A percentile compares a stretch with the other conserved stretches of the same genome.
Evolutionary conservation across 2,113 vertebrate genomes (phyloP).

Genomic region (Hyaena hyaena): DNA sequence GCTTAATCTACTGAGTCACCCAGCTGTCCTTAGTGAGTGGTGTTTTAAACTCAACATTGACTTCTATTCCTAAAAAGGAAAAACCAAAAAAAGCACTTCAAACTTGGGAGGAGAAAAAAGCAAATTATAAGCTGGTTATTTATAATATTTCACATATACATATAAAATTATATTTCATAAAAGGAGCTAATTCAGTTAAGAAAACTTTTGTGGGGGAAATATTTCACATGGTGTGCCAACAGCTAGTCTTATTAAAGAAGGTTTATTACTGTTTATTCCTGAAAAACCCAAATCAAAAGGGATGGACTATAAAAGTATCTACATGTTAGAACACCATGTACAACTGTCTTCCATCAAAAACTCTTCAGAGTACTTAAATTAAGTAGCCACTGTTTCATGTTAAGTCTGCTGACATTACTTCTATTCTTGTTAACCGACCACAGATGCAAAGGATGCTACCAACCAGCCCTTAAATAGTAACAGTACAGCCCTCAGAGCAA

Average conservation of each 20-base stretch:
- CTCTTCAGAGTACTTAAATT: neutral
- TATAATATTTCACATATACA: constrained; percentile 33
- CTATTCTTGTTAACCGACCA: neutral
- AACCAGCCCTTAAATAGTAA: neutral
- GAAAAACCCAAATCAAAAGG: constrained; percentile 64
- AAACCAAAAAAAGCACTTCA: neutral
- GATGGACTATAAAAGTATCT: neutral
- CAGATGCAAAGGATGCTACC: neutral
- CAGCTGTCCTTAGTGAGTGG: neutral
- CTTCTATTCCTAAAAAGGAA: neutral
- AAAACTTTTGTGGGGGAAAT: constrained; percentile 60
- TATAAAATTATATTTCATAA: constrained; percentile 59
- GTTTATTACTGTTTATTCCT: constrained; percentile 40
- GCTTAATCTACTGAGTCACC: no score
- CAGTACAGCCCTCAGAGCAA: neutral
- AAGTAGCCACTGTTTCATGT: neutral
- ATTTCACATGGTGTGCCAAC: constrained; percentile 61
- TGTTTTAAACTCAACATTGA: constrained; percentile 58
- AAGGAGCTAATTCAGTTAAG: constrained; percentile 63
- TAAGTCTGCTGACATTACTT: neutral
- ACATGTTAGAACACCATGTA: neutral
- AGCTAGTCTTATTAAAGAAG: constrained; percentile 59
- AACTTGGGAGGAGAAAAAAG: neutral
- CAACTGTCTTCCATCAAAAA: constrained; percentile 7
- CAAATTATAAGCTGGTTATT: constrained; percentile 69